phyloP scores from a whole-genome alignment of 2,113 vertebrate genomes.

The Ammodytes marinus region DNA sequence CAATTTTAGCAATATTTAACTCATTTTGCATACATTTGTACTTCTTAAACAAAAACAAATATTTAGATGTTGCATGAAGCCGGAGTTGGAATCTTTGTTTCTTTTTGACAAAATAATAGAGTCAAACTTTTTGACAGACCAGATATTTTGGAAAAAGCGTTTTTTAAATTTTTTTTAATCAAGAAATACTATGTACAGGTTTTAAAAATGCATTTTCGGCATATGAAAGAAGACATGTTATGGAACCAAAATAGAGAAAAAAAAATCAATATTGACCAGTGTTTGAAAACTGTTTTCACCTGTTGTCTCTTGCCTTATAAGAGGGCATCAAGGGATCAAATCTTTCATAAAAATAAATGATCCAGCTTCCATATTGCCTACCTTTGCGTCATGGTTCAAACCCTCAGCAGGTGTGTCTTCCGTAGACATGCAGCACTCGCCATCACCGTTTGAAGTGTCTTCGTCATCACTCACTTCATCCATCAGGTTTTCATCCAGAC shows the following conservation, averaged over 20 bases:
- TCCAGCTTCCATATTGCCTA: slow-evolving; percentile 4
- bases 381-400: slow-evolving; percentile 49
- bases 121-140: too few species aligned
- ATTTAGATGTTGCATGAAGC: neutral
- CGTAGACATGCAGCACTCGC: slow-evolving; percentile 65
- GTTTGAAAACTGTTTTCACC: too few species aligned
- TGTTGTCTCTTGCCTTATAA: neutral
- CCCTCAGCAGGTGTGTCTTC: slow-evolving; percentile 79
- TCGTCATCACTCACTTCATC: slow-evolving; percentile 86
- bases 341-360: neutral
- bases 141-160: too few species aligned
- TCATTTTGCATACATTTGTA: neutral
- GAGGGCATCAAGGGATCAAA: neutral
- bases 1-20: too few species aligned
- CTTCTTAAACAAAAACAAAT: neutral
- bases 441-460: slow-evolving; percentile 73
- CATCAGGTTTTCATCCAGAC: slow-evolving; percentile 74
- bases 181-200: too few species aligned
- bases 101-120: too few species aligned
- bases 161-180: too few species aligned
- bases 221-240: too few species aligned
- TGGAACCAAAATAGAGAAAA: too few species aligned
- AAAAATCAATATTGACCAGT: too few species aligned
- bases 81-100: too few species aligned
- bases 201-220: too few species aligned